Percentiles rank a stretch among this genome's conserved stretches.
These are phyloP conservation scores for Conchocele bisecta DNA, from an alignment of 2,888 invertebrate species.

Conservation along the genomic window DNA sequence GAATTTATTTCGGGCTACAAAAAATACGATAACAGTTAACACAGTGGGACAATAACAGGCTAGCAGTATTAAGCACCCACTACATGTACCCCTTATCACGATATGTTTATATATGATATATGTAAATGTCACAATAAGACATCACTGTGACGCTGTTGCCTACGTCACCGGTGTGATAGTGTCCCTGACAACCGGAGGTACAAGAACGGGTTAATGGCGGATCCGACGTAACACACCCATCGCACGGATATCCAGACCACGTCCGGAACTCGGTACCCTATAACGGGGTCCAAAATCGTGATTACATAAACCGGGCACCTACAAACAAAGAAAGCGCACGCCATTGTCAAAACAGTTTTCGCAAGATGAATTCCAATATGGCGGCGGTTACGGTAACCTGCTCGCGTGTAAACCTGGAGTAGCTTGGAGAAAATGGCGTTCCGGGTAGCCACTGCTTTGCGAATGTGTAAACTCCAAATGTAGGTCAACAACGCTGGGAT, in stretches of 20 bases:
- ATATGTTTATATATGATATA: too few relatives aligned
- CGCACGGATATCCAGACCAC: slow-evolving; percentile 71
- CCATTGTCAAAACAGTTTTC: slow-evolving; percentile 74
- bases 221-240: slow-evolving; percentile 78
- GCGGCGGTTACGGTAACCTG: slow-evolving; percentile 65
- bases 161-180: too few relatives aligned
- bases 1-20: too few relatives aligned
- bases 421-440: slow-evolving; percentile 72
- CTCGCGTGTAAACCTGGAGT: slow-evolving; percentile 65
- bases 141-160: too few relatives aligned
- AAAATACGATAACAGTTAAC: too few relatives aligned
- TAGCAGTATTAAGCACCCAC: too few relatives aligned
- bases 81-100: too few relatives aligned
- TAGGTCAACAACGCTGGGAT: slow-evolving; percentile 74
- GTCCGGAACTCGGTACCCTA: slow-evolving; percentile 71
- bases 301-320: slow-evolving; percentile 79
- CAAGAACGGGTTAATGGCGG: slow-evolving; percentile 68
- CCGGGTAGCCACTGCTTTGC: slow-evolving; percentile 68
- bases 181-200: too few relatives aligned
- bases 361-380: slow-evolving; percentile 76
- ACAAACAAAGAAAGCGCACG: slow-evolving; percentile 75
- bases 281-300: slow-evolving; percentile 74
- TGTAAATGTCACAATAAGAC: too few relatives aligned
- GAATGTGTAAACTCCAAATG: slow-evolving; percentile 72
- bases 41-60: too few relatives aligned